Evolutionary conservation across 2,797 vertebrate genomes (phyloP), one percentile per base, ranked within the genome.

Genomic region (Podarcis siculus): DNA sequence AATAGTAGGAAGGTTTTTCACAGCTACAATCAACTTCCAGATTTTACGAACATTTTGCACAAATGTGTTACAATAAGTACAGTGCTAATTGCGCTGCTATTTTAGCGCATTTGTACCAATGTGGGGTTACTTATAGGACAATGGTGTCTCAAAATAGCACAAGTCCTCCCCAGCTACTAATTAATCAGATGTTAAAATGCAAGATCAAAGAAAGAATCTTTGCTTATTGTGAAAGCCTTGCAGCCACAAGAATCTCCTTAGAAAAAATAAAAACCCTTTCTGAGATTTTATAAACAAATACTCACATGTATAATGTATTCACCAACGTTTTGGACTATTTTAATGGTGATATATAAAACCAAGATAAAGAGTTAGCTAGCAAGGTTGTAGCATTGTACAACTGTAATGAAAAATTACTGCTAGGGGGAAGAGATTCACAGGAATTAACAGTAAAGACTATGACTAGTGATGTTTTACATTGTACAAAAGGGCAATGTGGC

Each of bases 41-140:
- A 95, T 95, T 96, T 96, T 93, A 95, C 78, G 94, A 96, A 93
- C 92, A 95, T 95, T 91, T 88, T 95, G 92, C 94, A 95, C 95
- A 91, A 88, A 95, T 94, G 89, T 94, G 91, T 95, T 96, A 95
- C 93, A 95, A 86, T 92, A 91, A 94, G 66, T 87, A 77, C 80
- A 92, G 88, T 88, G 94, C 87, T 96, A 95, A 95, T 93, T 94
- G 87, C 86, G 91, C 85, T 94, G 92, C 82, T 94, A 94, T 89
- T 87, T 95, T 95, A 93, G 89, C 80, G 91, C 69, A 86, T 92
- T 96, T 89, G 89, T 93, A 94, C 95, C 95, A 95, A 89, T 96
- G 93, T 86, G 90, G 95, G 95, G 95, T 94, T 95, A 92, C 82
- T 94, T 96, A 82, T 88, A 93, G 93, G 92, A 96, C 95, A 96